Evolutionary conservation across 2,797 vertebrate genomes (phyloP), one percentile per base, ranked within the genome.

Genomic region (Telmatherina bonti): DNA sequence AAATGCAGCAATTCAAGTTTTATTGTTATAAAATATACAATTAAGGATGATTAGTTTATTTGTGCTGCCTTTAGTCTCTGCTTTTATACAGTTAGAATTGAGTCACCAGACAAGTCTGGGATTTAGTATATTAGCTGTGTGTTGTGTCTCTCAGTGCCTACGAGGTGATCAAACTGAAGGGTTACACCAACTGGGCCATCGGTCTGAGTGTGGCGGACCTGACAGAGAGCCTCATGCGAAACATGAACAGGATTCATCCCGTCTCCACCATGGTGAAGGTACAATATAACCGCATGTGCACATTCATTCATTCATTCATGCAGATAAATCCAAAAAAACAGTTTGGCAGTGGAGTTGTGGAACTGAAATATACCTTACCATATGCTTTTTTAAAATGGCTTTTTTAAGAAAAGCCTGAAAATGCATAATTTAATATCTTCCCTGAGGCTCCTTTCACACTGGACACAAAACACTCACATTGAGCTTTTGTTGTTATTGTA

Each of bases 161-260:
- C 6, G 97, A 98, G 82, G 96, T 99, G 78, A 99, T 99, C 93
- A 97, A 76, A 83, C 96, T 98, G 33, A 99, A 99, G 88, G 97
- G 97, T 36, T 99, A 97, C 83, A 99, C 97, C 35, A 99, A 99
- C 95, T 99, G 97, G 97, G 97, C 97, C 76, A 99, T 98, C 66
- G 97, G 97, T 54, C 85, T 99, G 61, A 99, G 97, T 4, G 96
- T 99, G 62, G 97, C 96, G 13, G 96, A 99, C 65, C 93, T 99
- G 54, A 94, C 94, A 4, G 97, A 99, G 79, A 96, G 95, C 71
- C 94, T 99, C n/a, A 82, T 97, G 65, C 97, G 95, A 89, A 97
- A 99, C 84, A 89, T 99, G 69, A 94, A 72, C 86, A 89, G 96
- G 38, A 83, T 99, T 74, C 97, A 99, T 72, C 96, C 97, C 0